phyloP scores from a whole-genome alignment of 2,797 vertebrate species.

The Limnodromus scolopaceus region DNA sequence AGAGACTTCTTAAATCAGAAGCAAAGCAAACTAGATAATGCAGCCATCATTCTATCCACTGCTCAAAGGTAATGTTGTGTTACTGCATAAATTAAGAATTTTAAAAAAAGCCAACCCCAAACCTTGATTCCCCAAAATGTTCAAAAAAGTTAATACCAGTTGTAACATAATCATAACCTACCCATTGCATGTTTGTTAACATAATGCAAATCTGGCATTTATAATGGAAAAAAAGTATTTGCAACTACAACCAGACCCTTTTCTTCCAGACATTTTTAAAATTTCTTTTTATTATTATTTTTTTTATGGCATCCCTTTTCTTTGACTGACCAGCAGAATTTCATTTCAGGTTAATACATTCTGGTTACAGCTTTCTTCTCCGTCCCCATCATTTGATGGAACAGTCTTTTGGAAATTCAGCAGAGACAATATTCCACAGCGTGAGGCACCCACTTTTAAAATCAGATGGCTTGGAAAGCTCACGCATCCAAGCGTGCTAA shows the following conservation, averaged over 20 bases:
- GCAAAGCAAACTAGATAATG: neutral
- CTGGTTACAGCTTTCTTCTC: conserved; percentile 8
- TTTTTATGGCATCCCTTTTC: neutral
- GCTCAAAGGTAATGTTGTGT: neutral
- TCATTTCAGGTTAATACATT: neutral
- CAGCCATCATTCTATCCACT: neutral
- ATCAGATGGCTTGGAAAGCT: conserved; percentile 56
- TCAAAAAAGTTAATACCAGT: neutral
- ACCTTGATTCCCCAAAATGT: neutral
- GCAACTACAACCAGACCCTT: neutral
- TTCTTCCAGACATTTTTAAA: neutral
- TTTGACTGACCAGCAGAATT: neutral
- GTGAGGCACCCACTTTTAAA: conserved; percentile 7
- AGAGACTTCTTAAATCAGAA: neutral
- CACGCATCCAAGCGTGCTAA: conserved; percentile 19
- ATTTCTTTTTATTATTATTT: too few species aligned
- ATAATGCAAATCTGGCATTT: neutral
- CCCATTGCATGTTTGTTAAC: neutral
- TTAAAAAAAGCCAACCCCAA: neutral
- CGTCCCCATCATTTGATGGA: neutral
- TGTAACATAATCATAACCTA: neutral
- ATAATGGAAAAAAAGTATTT: neutral
- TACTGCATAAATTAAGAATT: neutral
- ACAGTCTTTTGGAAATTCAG: neutral
- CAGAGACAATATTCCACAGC: conserved; percentile 28